Base-by-base conservation (phyloP, 2,113 vertebrate genomes). In the Chaetodon trifascialis region DNA sequence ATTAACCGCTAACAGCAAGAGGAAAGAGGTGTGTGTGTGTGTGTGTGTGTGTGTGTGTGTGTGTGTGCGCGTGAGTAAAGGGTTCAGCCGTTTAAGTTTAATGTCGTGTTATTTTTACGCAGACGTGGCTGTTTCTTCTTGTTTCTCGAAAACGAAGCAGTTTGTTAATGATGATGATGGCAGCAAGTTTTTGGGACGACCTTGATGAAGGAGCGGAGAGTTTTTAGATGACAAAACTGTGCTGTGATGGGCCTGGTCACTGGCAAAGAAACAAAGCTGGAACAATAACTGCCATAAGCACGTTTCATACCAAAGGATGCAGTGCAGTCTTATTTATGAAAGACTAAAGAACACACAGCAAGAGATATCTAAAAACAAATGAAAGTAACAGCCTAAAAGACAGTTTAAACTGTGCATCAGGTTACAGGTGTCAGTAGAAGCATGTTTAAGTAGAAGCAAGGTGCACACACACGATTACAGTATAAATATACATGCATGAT, bases 91-190 rank as follows among this genome's bases (percentile, higher is more conserved):
- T 89, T 89, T 85, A 71, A 80, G 67, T 83, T 86, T 86, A 88
- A 88, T 86, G 85, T 82, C 12, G 65, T 70, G 83, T 59, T 87
- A n/a, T 84, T 75, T 91, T 88, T 91, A 64, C n/a, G 76, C 84
- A 64, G 68, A 88, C 73, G 55, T 72, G 59, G 82, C 80, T 85
- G 60, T 74, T 84, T 86, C 74, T 7, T 59, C 34, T n/a, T 46
- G 19, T 76, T 91, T 82, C 64, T 77, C 2, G 67, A 67, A 85
- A 84, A 78, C 84, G 14, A 84, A 84, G 81, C 86, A 88, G 69
- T 84, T 86, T 86, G 58, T 77, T 83, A 82, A 82, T 86, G 72
- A 74, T 85, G 83, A 83, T 89, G 83, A 86, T 62, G 77, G 73
- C 83, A 89, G 87, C 86, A 60, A 38, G 55, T 85, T 89, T 86